These are phyloP conservation scores for Avahi laniger DNA, from an alignment of 2,797 vertebrate species.

Conservation along the genomic window DNA sequence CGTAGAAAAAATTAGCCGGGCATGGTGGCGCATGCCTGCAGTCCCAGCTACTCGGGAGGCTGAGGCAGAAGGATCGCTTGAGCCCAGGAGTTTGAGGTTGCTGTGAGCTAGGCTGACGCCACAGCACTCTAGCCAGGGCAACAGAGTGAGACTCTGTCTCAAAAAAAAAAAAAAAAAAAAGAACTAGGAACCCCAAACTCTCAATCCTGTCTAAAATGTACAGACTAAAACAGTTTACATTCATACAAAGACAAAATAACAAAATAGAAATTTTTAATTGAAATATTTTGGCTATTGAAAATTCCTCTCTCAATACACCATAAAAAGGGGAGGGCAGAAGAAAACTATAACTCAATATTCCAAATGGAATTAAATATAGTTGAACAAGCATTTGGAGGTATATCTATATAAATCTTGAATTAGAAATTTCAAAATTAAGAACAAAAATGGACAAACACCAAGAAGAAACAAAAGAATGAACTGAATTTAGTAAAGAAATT, in stretches of 20 bases:
- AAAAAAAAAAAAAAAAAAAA: too few relatives aligned
- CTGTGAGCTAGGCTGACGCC: too few relatives aligned
- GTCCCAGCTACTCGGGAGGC: too few relatives aligned
- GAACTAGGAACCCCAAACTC: not conserved
- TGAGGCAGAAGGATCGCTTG: too few relatives aligned
- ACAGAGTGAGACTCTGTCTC: too few relatives aligned
- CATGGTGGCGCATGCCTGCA: too few relatives aligned
- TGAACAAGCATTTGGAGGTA: not conserved
- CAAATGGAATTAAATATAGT: not conserved
- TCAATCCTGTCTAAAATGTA: not conserved
- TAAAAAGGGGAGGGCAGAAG: not conserved
- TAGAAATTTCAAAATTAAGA: conserved; percentile 34
- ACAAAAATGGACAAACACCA: not conserved
- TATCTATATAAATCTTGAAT: not conserved
- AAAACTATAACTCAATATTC: not conserved
- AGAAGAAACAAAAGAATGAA: conserved; percentile 1
- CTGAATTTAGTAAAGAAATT: not conserved
- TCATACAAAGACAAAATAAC: not conserved
- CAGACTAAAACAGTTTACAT: not conserved
- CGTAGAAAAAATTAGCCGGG: too few relatives aligned
- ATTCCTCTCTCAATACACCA: not conserved
- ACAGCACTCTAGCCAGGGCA: too few relatives aligned
- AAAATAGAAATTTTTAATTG: conserved; percentile 12
- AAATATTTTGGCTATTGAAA: not conserved
- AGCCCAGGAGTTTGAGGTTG: too few relatives aligned